phyloP scores from a whole-genome alignment of 1,140 invertebrate genomes.

The Cyrtorhinus lividipennis region DNA sequence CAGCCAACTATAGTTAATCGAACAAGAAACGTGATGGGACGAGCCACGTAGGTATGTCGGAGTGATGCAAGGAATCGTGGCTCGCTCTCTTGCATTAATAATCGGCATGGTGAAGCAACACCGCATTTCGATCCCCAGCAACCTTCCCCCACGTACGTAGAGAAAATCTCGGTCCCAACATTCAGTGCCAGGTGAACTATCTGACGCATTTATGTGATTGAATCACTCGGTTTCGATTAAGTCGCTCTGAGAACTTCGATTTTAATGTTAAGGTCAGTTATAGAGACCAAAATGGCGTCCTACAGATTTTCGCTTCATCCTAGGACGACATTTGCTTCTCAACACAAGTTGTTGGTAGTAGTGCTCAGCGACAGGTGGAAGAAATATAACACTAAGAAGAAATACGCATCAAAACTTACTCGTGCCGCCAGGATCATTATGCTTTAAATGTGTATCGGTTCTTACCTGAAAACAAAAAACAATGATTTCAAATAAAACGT shows the following conservation, averaged over 20 bases:
- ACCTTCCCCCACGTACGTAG: neutral
- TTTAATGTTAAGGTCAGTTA: neutral
- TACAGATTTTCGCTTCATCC: neutral
- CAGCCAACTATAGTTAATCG: neutral
- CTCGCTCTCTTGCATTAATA: neutral
- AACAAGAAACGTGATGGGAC: neutral
- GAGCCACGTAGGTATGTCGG: neutral
- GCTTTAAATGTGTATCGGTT: no score
- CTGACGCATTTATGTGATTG: neutral
- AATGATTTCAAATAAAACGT: neutral
- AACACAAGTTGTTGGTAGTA: neutral
- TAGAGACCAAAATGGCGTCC: neutral
- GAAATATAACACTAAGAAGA: neutral
- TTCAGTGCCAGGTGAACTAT: neutral
- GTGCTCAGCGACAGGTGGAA: neutral
- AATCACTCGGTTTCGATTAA: neutral
- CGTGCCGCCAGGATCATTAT: no score
- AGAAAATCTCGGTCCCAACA: neutral
- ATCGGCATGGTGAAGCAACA: neutral
- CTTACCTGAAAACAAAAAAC: neutral
- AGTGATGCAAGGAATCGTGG: neutral
- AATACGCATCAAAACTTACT: no score
- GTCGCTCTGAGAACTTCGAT: no score
- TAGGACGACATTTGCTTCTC: neutral
- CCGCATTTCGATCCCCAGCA: neutral